Percentiles rank a stretch among this genome's conserved stretches.
phyloP scores from a whole-genome alignment of 1,140 invertebrate genomes.

The Listronotus bonariensis region DNA sequence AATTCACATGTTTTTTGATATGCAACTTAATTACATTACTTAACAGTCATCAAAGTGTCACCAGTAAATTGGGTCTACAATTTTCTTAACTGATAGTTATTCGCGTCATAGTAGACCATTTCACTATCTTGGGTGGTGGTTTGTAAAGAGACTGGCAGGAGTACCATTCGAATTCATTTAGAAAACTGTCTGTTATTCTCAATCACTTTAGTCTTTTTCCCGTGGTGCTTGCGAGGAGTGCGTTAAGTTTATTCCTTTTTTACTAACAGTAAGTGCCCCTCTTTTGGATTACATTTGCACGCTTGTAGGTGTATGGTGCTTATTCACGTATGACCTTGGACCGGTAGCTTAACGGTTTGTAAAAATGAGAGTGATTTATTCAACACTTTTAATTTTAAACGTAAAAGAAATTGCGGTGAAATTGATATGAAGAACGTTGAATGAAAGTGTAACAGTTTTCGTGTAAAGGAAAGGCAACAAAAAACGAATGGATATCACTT shows the following conservation, averaged over 20 bases:
- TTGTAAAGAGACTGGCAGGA: slow-evolving; percentile 28
- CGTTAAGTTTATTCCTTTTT: slow-evolving; percentile 30
- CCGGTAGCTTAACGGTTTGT: background rate
- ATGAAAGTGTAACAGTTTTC: no score
- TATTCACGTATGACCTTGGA: slow-evolving; percentile 8
- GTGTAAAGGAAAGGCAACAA: no score
- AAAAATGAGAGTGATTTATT: slow-evolving; percentile 2
- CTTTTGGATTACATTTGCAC: slow-evolving; percentile 11
- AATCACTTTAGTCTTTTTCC: slow-evolving; percentile 34
- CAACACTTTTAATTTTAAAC: slow-evolving; percentile 12
- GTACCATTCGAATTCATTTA: slow-evolving; percentile 36
- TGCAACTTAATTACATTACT: slow-evolving; percentile 1
- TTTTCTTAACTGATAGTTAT: slow-evolving; percentile 15
- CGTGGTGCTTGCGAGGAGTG: slow-evolving; percentile 33
- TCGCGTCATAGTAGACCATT: slow-evolving; percentile 25
- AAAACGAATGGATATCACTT: no score
- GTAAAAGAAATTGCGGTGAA: slow-evolving; percentile 14
- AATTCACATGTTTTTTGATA: slow-evolving; percentile 1
- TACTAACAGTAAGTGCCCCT: slow-evolving; percentile 30
- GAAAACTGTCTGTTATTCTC: slow-evolving; percentile 34
- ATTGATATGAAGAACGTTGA: background rate
- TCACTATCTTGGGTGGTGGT: slow-evolving; percentile 33
- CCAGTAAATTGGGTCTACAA: slow-evolving; percentile 14
- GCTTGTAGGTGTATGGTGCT: slow-evolving; percentile 2
- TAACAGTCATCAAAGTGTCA: background rate